Evolutionary conservation across 2,797 vertebrate species (phyloP).

Genomic region (Danio aesculapii): DNA sequence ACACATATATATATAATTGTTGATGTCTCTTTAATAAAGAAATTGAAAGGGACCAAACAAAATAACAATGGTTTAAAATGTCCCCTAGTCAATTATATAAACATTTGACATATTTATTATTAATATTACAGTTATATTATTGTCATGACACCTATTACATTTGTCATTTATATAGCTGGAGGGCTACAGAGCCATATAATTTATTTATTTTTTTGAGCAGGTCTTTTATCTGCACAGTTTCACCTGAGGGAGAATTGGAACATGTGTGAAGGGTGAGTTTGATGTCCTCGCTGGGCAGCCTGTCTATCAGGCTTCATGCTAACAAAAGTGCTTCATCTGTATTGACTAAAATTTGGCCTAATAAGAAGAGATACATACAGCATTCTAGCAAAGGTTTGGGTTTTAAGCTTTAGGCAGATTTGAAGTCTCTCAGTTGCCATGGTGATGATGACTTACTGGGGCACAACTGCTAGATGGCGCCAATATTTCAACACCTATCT

Average conservation of each 20-base stretch:
- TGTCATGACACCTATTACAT: not conserved
- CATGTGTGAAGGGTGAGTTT: conserved; percentile 32
- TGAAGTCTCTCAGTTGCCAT: conserved; percentile 49
- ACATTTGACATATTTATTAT: not conserved
- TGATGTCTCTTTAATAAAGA: no score
- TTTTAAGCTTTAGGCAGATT: conserved; percentile 38
- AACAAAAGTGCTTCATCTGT: not conserved
- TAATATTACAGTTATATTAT: not conserved
- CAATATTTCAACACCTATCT: conserved; percentile 49
- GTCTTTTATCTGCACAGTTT: conserved; percentile 20
- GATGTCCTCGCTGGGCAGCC: not conserved
- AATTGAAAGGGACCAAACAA: no score
- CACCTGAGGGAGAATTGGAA: conserved; percentile 20
- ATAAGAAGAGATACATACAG: not conserved
- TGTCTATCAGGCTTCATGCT: not conserved
- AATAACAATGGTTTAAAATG: not conserved
- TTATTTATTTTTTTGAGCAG: not conserved
- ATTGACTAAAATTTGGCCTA: not conserved
- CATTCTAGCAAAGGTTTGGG: conserved; percentile 19
- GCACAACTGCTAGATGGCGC: conserved; percentile 53
- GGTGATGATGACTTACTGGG: conserved; percentile 26
- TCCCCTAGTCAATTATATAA: not conserved
- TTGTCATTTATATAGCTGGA: not conserved
- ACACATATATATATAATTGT: no score
- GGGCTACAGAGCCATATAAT: conserved; percentile 9